Base-by-base conservation (phyloP, 2,797 vertebrate species). In the Chelidonichthys spinosus region DNA sequence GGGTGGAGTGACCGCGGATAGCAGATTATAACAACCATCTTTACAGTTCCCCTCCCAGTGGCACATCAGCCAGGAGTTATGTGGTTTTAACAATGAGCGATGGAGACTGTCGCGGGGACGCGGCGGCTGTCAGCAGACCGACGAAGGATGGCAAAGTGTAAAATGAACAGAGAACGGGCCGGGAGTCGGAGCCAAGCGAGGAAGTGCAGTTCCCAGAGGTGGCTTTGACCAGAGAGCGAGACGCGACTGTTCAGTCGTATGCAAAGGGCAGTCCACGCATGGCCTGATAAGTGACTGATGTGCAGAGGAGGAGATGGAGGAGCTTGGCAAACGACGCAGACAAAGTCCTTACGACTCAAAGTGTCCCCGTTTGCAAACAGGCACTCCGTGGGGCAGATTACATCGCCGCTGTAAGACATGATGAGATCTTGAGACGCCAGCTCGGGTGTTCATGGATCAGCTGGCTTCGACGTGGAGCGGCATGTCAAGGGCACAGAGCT, bases 71-170 rank as follows among this genome's bases (percentile, higher is more conserved):
- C 39, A 40, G 44, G 53, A 74, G 73, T 81, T 75, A 61, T 73
- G 49, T 63, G 68, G 36, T 46, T 75, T 75, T 81, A 60, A 62
- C 59, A 64, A 40, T 77, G 87, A 88, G 44, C 69, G 74, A 81
- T 87, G 67, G 75, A 80, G 52, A 25, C 59, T 62, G 76, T 78
- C 50, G n/a, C 54, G 25, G 25, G 25, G 25, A 25, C 25, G 49
- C 44, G 25, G 36, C 74, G 44, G 69, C 83, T 73, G 79, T 84
- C 83, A 76, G 79, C 40, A 32, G 70, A 76, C 75, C 72, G 62
- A 72, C 53, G 11, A 81, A 79, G 71, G 43, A 83, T 32, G 36
- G 72, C 54, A 56, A 67, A 64, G 74, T 63, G 18, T 63, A 60
- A 81, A 83, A 83, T 74, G 69, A 63, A 72, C 59, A 67, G 52